Conservation (phyloP, 64 coral and sea anemone species). For the Trachythela sp. region DNA sequence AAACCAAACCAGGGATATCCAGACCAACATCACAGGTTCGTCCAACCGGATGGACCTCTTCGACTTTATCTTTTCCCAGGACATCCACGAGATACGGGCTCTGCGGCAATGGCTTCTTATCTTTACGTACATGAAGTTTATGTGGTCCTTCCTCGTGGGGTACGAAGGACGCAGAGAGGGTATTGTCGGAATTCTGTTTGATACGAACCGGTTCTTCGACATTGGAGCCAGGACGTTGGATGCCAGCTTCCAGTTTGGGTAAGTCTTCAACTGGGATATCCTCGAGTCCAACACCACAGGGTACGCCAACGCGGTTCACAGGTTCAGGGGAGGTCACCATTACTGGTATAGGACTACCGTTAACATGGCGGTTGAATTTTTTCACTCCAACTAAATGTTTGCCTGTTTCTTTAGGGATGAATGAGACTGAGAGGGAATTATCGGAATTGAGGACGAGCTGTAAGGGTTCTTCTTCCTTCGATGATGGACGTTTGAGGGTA, state of each 20-base stretch:
- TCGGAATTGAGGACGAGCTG: slow-evolving; percentile 85
- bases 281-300: slow-evolving; percentile 60
- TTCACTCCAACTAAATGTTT: slow-evolving; percentile 82
- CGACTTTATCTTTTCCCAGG: slow-evolving; percentile 71
- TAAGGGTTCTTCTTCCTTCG: slow-evolving; percentile 88
- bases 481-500: slow-evolving; percentile 85
- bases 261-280: slow-evolving; percentile 73
- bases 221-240: slow-evolving; percentile 75
- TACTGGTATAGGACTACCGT: slow-evolving; percentile 85
- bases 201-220: slow-evolving; percentile 79
- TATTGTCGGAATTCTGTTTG: slow-evolving; percentile 87
- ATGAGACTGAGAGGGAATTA: slow-evolving; percentile 79
- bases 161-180: slow-evolving; percentile 79
- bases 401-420: slow-evolving; percentile 83
- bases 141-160: slow-evolving; percentile 86
- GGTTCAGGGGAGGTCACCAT: slow-evolving; percentile 91
- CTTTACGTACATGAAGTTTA: slow-evolving; percentile 78
- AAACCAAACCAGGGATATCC: slow-evolving; percentile 77
- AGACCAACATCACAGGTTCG: slow-evolving; percentile 86
- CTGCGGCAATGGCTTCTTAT: slow-evolving; percentile 49
- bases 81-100: slow-evolving; percentile 91
- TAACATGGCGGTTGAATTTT: slow-evolving; percentile 81
- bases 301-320: slow-evolving; percentile 69
- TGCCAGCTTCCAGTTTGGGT: slow-evolving; percentile 58
- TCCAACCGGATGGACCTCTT: slow-evolving; percentile 89